Evolutionary conservation across 1,140 invertebrate species (phyloP).

Genomic region (Branchinecta lindahli): DNA sequence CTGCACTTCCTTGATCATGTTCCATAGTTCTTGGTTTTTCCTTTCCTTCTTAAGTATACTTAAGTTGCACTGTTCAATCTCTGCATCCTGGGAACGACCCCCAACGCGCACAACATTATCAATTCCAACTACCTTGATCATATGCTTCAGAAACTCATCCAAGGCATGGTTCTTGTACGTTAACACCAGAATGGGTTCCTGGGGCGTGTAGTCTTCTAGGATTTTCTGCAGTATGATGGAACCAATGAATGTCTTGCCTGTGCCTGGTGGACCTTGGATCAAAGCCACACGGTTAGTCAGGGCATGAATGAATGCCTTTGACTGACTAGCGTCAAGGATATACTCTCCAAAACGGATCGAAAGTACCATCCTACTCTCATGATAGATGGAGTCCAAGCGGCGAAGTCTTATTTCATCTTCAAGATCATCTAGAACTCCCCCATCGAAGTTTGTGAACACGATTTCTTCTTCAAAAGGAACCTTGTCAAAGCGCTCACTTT

Average conservation of each 20-base stretch:
- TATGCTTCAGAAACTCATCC: constrained; percentile 41
- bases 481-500: not conserved
- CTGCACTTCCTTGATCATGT: not conserved
- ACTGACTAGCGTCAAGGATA: not conserved
- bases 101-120: constrained; percentile 34
- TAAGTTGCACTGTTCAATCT: constrained; percentile 20
- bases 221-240: constrained; percentile 28
- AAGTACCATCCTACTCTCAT: not conserved
- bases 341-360: not conserved
- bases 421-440: not conserved
- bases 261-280: constrained; percentile 43
- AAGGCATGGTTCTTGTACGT: constrained; percentile 42
- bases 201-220: constrained; percentile 24
- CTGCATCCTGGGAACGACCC: constrained; percentile 29
- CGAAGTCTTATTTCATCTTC: not conserved
- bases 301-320: not conserved
- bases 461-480: constrained; percentile 17
- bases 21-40: constrained; percentile 5
- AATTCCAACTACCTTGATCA: constrained; percentile 24
- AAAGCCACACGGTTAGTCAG: constrained; percentile 23
- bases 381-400: not conserved
- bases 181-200: constrained; percentile 36
- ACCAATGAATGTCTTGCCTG: constrained; percentile 39
- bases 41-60: constrained; percentile 3
- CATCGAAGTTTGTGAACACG: constrained; percentile 1